These are phyloP conservation scores for Columbina picui DNA, from an alignment of 2,113 vertebrate species.

Conservation along the genomic window DNA sequence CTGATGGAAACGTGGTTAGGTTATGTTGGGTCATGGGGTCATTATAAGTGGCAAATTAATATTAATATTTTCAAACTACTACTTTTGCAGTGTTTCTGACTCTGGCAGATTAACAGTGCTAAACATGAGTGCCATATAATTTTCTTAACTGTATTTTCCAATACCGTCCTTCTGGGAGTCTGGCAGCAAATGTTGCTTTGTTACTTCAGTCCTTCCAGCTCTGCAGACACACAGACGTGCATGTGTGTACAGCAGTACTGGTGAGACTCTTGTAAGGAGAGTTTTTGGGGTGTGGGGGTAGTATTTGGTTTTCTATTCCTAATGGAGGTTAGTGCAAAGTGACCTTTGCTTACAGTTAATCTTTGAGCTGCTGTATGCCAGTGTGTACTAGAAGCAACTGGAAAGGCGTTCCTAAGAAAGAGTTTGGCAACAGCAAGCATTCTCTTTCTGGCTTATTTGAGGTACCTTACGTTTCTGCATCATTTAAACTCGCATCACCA, in stretches of 20 bases:
- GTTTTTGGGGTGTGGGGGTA: not conserved
- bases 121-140: not conserved
- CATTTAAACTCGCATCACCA: not conserved
- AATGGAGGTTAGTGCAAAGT: not conserved
- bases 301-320: not conserved
- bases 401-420: not conserved
- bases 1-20: not conserved
- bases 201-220: not conserved
- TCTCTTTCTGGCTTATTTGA: not conserved
- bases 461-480: not conserved
- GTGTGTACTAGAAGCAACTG: not conserved
- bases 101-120: not conserved
- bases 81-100: not conserved
- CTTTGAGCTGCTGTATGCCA: not conserved
- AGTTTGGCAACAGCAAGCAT: not conserved
- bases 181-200: not conserved
- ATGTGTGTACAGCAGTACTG: not conserved
- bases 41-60: not conserved
- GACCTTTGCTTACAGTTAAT: not conserved
- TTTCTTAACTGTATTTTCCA: not conserved
- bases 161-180: not conserved
- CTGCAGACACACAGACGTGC: not conserved
- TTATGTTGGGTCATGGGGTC: not conserved
- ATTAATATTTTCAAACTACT: not conserved
- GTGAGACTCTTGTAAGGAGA: not conserved